A percentile compares a stretch with the other conserved stretches of the same genome.
Conservation (phyloP, 1,140 invertebrate genomes). For the Drosophila punjabiensis region DNA sequence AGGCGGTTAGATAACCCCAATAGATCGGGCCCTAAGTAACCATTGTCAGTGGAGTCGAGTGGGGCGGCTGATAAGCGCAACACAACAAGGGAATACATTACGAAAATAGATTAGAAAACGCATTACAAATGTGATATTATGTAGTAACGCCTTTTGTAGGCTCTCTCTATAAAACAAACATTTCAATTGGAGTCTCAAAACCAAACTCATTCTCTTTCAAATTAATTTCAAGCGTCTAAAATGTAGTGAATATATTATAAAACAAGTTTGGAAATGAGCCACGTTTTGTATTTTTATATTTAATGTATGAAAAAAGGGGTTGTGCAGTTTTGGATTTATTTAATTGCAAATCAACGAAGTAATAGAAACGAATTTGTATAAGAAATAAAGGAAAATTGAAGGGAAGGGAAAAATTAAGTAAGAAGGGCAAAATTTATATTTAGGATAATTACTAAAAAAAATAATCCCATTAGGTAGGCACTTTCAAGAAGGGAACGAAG, state of each 20-base stretch:
- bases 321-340: background rate
- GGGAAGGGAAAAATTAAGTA: too few species aligned
- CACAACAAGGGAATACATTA: background rate
- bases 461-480: too few species aligned
- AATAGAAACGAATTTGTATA: background rate
- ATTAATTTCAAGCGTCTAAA: background rate
- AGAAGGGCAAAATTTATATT: background rate
- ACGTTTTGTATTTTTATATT: background rate
- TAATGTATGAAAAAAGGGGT: background rate
- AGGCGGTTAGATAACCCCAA: slow-evolving; percentile 19
- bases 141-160: background rate
- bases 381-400: background rate
- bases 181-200: background rate
- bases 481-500: background rate
- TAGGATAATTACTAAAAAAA: background rate
- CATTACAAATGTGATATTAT: background rate
- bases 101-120: slow-evolving; percentile 1
- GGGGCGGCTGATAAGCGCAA: slow-evolving; percentile 4
- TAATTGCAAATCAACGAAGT: background rate
- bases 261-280: slow-evolving; percentile 4
- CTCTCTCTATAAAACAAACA: background rate
- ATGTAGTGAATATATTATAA: slow-evolving; percentile 4
- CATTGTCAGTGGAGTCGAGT: background rate
- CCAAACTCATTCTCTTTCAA: background rate
- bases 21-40: slow-evolving; percentile 21